Conservation (phyloP, 2,797 vertebrate genomes). For the Leptatherina wallacei region DNA sequence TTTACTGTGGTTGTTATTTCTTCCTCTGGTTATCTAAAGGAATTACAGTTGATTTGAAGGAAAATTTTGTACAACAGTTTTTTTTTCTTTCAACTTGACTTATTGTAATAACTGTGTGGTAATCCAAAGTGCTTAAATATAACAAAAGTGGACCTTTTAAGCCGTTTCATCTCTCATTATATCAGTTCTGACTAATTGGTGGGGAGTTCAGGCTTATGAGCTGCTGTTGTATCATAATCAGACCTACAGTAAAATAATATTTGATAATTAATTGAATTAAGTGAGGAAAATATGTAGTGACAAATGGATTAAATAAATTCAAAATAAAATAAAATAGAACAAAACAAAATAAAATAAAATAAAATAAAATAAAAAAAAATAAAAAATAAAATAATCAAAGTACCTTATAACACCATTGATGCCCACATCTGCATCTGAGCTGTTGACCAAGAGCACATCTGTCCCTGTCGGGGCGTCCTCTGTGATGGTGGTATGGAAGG, state of each 20-base stretch:
- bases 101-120: background rate
- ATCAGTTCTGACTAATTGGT: background rate
- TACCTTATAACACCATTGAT: slow-evolving; percentile 94
- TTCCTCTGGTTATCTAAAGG: background rate
- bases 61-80: background rate
- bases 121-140: background rate
- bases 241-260: background rate
- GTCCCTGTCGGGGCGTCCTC: slow-evolving; percentile 94
- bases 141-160: background rate
- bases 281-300: background rate
- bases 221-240: background rate
- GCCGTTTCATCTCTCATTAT: background rate
- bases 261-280: background rate
- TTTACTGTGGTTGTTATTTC: background rate
- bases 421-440: slow-evolving; percentile 91
- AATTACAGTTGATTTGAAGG: background rate
- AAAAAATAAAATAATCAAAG: background rate
- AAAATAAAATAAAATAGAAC: background rate
- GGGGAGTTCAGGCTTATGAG: background rate
- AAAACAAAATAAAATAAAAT: no score
- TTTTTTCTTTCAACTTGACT: background rate
- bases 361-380: no score
- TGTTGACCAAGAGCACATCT: slow-evolving; percentile 92
- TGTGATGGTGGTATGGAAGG: slow-evolving; percentile 88
- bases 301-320: background rate